A percentile compares a stretch with the other conserved stretches of the same genome.
phyloP scores from a whole-genome alignment of 2,888 invertebrate genomes.

The Altica lythri region DNA sequence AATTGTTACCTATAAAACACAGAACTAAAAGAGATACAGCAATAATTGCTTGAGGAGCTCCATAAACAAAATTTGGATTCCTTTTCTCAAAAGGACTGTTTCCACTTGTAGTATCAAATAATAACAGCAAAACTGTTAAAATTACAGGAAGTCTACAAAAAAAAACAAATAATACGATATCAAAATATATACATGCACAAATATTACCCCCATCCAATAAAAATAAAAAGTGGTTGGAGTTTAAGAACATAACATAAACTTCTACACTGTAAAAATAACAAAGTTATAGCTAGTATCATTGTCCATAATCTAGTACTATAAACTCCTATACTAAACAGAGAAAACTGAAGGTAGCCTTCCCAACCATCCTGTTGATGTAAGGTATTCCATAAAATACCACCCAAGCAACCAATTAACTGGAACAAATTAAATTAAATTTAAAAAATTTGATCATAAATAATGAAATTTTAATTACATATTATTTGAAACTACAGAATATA shows the following conservation, averaged over 20 bases:
- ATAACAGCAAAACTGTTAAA: conserved; percentile 68
- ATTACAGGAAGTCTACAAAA: conserved; percentile 70
- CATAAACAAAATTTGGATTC: conserved; percentile 79
- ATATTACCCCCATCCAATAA: conserved; percentile 64
- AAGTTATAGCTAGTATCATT: conserved; percentile 76
- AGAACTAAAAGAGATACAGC: conserved; percentile 76
- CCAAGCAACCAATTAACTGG: conserved; percentile 70
- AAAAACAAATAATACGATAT: no score
- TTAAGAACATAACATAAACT: conserved; percentile 82
- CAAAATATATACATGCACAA: conserved; percentile 3
- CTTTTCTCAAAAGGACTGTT: conserved; percentile 64
- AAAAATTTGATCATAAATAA: no score
- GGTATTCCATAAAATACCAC: conserved; percentile 76
- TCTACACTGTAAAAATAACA: conserved; percentile 81
- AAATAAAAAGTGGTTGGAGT: conserved; percentile 71
- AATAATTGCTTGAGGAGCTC: conserved; percentile 76
- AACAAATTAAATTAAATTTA: no score
- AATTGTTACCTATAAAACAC: conserved; percentile 80
- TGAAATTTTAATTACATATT: no score
- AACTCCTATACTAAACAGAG: conserved; percentile 75
- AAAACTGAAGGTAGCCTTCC: conserved; percentile 74
- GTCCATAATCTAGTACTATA: conserved; percentile 87
- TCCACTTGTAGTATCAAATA: conserved; percentile 57
- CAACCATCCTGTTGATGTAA: conserved; percentile 62
- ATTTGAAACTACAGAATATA: no score